phyloP scores from a whole-genome alignment of 1,140 invertebrate species.

The Trypoxylus dichotomus region DNA sequence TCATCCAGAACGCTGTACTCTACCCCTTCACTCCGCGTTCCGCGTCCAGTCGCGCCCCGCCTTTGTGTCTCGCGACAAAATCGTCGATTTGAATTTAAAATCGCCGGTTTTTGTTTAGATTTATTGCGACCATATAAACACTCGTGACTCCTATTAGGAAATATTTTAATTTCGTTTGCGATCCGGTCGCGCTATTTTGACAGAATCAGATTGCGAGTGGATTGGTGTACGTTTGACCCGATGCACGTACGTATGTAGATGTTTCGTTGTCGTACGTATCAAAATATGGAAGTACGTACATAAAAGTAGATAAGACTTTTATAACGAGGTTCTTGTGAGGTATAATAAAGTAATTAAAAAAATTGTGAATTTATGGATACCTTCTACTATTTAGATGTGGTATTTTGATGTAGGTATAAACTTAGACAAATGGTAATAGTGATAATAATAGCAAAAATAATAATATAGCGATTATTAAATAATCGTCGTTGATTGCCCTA shows the following conservation, averaged over 20 bases:
- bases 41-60: background rate
- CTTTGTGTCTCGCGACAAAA: background rate
- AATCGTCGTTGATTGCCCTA: too few relatives aligned
- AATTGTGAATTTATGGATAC: too few relatives aligned
- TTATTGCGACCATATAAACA: background rate
- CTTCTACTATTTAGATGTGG: too few relatives aligned
- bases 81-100: conserved; percentile 7
- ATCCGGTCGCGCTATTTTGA: background rate
- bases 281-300: too few relatives aligned
- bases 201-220: background rate
- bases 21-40: background rate
- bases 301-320: too few relatives aligned
- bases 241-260: background rate
- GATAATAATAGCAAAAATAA: too few relatives aligned
- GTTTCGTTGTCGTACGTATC: background rate
- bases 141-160: background rate
- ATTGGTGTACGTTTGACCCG: background rate
- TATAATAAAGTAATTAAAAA: too few relatives aligned
- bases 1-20: background rate
- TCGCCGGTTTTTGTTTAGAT: background rate
- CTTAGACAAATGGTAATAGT: too few relatives aligned
- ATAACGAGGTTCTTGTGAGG: too few relatives aligned
- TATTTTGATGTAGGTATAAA: too few relatives aligned
- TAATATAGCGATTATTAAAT: too few relatives aligned
- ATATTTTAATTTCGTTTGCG: background rate